Conservation (phyloP, 2,113 vertebrate species). For the Phaethornis superciliosus region DNA sequence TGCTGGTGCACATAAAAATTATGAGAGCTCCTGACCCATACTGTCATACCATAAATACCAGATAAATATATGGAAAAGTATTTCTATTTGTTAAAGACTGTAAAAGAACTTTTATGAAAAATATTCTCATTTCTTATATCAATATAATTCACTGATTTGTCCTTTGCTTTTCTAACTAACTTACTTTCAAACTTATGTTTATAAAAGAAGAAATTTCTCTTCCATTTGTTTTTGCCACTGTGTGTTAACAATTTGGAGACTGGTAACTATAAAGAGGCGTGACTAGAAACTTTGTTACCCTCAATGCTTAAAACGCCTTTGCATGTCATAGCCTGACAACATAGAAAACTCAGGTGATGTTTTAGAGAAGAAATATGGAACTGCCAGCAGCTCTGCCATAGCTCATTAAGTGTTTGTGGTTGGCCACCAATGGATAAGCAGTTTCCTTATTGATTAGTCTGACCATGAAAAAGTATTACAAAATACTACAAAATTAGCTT, state of each 20-base stretch:
- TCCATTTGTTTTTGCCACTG: not conserved
- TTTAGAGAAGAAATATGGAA: not conserved
- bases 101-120: not conserved
- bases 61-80: not conserved
- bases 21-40: not conserved
- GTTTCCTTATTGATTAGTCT: constrained; percentile 12
- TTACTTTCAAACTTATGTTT: not conserved
- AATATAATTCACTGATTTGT: not conserved
- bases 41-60: not conserved
- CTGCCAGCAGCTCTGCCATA: not conserved
- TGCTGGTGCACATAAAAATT: not conserved
- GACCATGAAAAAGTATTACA: not conserved
- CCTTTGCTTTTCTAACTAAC: not conserved
- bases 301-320: not conserved
- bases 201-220: not conserved
- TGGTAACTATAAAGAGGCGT: not conserved
- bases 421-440: not conserved
- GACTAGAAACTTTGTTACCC: not conserved
- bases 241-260: not conserved
- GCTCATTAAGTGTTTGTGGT: not conserved
- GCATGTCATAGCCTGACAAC: not conserved
- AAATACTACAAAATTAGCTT: constrained; percentile 5
- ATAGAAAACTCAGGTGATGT: not conserved
- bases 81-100: not conserved
- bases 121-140: not conserved